Evolutionary conservation across 2,113 vertebrate genomes (phyloP).

Genomic region (Urocitellus parryii): DNA sequence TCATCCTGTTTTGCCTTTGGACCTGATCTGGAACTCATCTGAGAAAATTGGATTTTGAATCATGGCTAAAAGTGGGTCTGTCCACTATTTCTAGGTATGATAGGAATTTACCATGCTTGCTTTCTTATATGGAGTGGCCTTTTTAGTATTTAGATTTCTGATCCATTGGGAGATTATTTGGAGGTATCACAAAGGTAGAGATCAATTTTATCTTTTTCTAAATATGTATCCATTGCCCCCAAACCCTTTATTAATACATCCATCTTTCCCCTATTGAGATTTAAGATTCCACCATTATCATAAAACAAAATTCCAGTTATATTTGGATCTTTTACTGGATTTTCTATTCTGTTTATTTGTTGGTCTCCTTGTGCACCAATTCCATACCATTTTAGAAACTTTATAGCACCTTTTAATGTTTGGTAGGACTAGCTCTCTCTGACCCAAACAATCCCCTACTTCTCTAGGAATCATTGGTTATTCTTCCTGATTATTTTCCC

Average conservation of each 20-base stretch:
- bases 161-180: slow-evolving; percentile 11
- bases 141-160: not conserved
- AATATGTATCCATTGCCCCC: not conserved
- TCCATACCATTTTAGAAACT: not conserved
- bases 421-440: not conserved
- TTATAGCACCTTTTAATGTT: not conserved
- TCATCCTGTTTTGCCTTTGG: not conserved
- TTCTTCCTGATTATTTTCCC: not conserved
- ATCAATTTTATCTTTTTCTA: not conserved
- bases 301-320: not conserved
- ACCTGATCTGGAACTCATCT: not conserved
- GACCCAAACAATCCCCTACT: not conserved
- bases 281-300: not conserved
- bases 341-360: too few relatives aligned
- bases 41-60: slow-evolving; percentile 1
- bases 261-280: not conserved
- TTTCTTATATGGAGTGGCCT: not conserved
- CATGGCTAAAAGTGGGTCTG: not conserved
- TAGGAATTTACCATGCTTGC: not conserved
- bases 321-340: not conserved
- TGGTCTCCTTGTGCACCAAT: not conserved
- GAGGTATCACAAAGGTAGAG: not conserved
- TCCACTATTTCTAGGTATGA: not conserved
- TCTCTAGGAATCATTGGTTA: not conserved
- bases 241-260: not conserved